phyloP scores from a whole-genome alignment of 92 coral and sea anemone species.

The Bergia sp. region DNA sequence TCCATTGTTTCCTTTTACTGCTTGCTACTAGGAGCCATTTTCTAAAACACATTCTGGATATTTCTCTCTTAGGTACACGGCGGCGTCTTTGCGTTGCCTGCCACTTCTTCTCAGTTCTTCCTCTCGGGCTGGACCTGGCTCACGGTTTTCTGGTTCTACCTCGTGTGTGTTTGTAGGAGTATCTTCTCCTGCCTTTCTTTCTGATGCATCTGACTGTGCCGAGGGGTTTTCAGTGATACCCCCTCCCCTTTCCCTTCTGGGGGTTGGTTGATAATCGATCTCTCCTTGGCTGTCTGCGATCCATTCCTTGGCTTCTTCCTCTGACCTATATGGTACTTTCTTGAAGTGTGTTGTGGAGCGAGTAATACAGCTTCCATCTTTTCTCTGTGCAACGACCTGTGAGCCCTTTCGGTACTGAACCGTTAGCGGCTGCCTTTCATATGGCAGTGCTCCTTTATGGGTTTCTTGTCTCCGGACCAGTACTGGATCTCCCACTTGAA shows the following conservation, averaged over 20 bases:
- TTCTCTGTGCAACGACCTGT: slow-evolving; percentile 48
- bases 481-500: slow-evolving; percentile 49
- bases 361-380: slow-evolving; percentile 51
- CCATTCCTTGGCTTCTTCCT: slow-evolving; percentile 36
- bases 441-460: slow-evolving; percentile 35
- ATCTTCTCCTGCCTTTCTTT: slow-evolving; percentile 9
- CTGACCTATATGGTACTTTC: slow-evolving; percentile 45
- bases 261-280: neutral
- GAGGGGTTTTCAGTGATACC: neutral
- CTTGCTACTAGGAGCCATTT: slow-evolving; percentile 6
- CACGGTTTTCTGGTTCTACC: slow-evolving; percentile 8
- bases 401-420: slow-evolving; percentile 50
- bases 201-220: slow-evolving; percentile 8
- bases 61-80: neutral
- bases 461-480: slow-evolving; percentile 26
- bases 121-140: slow-evolving; percentile 13
- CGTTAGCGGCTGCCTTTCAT: slow-evolving; percentile 39
- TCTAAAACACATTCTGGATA: slow-evolving; percentile 11
- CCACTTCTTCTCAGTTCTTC: slow-evolving; percentile 49
- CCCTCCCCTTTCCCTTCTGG: neutral
- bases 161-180: neutral
- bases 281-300: slow-evolving; percentile 3
- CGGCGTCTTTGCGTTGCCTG: slow-evolving; percentile 48
- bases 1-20: slow-evolving; percentile 22
- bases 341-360: slow-evolving; percentile 51